Percentiles rank a stretch among this genome's conserved stretches.
Conservation (phyloP, 2,888 invertebrate species). For the Dolomedes plantarius region DNA sequence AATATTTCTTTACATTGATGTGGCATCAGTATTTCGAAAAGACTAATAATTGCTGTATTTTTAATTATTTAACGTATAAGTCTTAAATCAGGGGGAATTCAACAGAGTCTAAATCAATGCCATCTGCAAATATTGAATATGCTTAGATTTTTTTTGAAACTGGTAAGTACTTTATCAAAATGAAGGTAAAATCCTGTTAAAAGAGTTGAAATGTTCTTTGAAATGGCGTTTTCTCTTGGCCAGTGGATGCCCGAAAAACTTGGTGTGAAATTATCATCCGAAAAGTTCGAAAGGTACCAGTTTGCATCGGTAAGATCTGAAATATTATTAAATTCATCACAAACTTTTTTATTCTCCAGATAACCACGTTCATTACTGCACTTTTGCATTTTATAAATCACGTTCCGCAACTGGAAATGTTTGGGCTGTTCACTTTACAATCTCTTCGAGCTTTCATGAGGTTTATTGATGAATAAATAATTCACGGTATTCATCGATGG, state of each 20-base stretch:
- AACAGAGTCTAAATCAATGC: too few species aligned
- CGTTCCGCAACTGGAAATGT: neutral
- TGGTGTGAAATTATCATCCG: constrained; percentile 69
- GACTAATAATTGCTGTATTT: too few species aligned
- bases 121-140: too few species aligned
- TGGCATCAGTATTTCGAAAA: too few species aligned
- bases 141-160: too few species aligned
- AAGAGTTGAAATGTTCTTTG: constrained; percentile 10
- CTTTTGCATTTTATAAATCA: constrained; percentile 19
- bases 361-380: neutral
- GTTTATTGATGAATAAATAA: too few species aligned
- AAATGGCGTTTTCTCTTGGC: constrained; percentile 42
- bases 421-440: neutral
- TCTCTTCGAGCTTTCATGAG: too few species aligned
- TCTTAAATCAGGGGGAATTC: too few species aligned
- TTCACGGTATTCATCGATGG: too few species aligned
- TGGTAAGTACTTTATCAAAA: neutral
- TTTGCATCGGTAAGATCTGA: constrained; percentile 58
- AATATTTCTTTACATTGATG: too few species aligned
- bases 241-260: constrained; percentile 63
- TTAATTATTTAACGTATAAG: too few species aligned
- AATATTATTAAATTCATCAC: constrained; percentile 31
- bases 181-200: neutral
- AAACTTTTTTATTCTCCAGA: constrained; percentile 40
- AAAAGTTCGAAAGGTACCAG: constrained; percentile 63